Base-by-base conservation (phyloP, 2,888 invertebrate species). In the Thereva nobilitata region DNA sequence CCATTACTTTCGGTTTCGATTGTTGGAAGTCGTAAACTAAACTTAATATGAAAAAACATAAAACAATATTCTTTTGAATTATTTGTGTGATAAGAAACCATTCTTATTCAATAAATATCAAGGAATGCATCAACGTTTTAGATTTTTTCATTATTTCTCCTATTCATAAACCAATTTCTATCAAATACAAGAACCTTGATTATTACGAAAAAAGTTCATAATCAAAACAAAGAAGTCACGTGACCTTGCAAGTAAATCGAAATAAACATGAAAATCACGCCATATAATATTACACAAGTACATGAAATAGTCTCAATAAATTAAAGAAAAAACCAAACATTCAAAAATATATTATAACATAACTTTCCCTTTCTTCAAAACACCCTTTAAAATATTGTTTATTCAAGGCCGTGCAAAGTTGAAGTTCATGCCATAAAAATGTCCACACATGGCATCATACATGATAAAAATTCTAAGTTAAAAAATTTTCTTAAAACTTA, bases 401-500 rank as follows among this genome's bases (percentile, higher is more conserved):
- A 10, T 44, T 44, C 10, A 44, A 9, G 44, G n/a, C 9, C 9
- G 10, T 44, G 10, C 4, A 7, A 44, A 44, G 4, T n/a, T 44
- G 10, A 4, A 7, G 7, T 7, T 8, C 9, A 9, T 42, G 3
- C 42, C 42, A 7, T 45, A n/a, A 66, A 38, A 53, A 66, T 59
- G 59, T 47, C 54, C 45, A 54, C 23, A 66, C 61, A 67, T 67
- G 67, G 66, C 66, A 53, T 67, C 57, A 67, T n/a, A 41, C 7
- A 40, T 8, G 42, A 52, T 40, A 34, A 55, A 9, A 53, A 40
- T 50, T 66, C 59, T 47, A 1, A 41, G 23, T 55, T 4, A 10
- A 10, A 23, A 0, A 23, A 7, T 38, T 38, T 3, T 54, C 45
- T 54, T 9, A 23, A 12, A 1, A 74, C 77, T 72, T 72, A 78